Conservation (phyloP, 1,140 invertebrate genomes). For the Formica selysi region DNA sequence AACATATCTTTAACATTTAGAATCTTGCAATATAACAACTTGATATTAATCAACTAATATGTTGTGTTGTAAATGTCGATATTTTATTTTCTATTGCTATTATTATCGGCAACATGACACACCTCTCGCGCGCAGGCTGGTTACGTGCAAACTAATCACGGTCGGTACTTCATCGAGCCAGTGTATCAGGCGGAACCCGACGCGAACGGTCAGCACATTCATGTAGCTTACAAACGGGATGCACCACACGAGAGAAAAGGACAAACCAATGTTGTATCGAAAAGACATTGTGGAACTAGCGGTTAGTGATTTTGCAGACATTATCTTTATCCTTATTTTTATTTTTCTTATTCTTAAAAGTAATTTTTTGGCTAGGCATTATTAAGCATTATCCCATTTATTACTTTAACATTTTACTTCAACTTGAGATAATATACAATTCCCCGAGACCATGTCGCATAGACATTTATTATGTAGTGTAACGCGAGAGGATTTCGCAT, state of each 20-base stretch:
- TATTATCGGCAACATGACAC: slow-evolving; percentile 58
- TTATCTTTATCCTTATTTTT: neutral
- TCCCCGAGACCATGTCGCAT: slow-evolving; percentile 8
- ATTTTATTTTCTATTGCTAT: slow-evolving; percentile 59
- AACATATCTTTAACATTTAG: neutral
- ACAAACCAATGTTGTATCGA: slow-evolving; percentile 13
- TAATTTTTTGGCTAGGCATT: slow-evolving; percentile 7
- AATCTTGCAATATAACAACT: slow-evolving; percentile 16
- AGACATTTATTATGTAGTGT: slow-evolving; percentile 51
- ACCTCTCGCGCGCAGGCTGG: slow-evolving; percentile 81
- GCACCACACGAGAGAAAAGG: slow-evolving; percentile 67
- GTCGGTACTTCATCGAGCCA: slow-evolving; percentile 87
- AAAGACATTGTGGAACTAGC: slow-evolving; percentile 73
- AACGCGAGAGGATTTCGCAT: slow-evolving; percentile 55
- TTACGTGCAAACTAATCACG: slow-evolving; percentile 83
- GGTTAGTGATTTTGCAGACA: slow-evolving; percentile 65
- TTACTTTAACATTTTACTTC: slow-evolving; percentile 47
- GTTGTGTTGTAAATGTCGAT: slow-evolving; percentile 18
- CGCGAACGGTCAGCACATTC: slow-evolving; percentile 85
- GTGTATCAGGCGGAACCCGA: slow-evolving; percentile 82
- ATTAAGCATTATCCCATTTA: neutral
- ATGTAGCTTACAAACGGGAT: slow-evolving; percentile 84
- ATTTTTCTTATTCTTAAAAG: neutral
- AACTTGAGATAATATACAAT: slow-evolving; percentile 23
- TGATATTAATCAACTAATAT: slow-evolving; percentile 13